These are phyloP conservation scores for Xiphophorus couchianus DNA, from an alignment of 2,113 vertebrate genomes.

Conservation along the genomic window DNA sequence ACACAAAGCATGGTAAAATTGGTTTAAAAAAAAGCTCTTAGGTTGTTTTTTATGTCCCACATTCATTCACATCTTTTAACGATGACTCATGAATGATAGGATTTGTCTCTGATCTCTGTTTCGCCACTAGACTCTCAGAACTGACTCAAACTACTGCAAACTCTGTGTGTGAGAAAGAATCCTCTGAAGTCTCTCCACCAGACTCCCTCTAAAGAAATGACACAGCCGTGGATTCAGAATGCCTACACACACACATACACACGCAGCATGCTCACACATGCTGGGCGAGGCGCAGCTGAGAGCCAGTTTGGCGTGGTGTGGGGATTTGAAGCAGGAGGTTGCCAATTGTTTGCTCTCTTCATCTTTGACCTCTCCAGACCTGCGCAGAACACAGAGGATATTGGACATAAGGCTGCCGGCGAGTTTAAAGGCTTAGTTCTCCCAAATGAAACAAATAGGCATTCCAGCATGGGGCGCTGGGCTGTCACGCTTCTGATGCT, in stretches of 20 bases:
- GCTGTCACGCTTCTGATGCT: constrained; percentile 24
- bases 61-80: constrained; percentile 18
- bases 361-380: constrained; percentile 71
- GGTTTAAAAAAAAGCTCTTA: neutral
- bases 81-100: constrained; percentile 36
- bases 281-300: constrained; percentile 62
- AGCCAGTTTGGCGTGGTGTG: constrained; percentile 37
- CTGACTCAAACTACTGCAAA: constrained; percentile 15
- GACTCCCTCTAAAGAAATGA: constrained; percentile 25
- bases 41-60: neutral
- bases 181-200: constrained; percentile 38
- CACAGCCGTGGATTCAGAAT: constrained; percentile 28
- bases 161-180: constrained; percentile 8
- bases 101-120: constrained; percentile 26
- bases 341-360: constrained; percentile 67
- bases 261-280: constrained; percentile 42
- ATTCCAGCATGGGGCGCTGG: constrained; percentile 4
- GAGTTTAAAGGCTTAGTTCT: constrained; percentile 49
- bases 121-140: constrained; percentile 26
- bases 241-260: constrained; percentile 11
- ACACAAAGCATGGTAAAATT: no score
- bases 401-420: constrained; percentile 29
- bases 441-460: constrained; percentile 38
- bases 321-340: constrained; percentile 52
- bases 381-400: constrained; percentile 22